These are phyloP conservation scores for Drosophila seclusa DNA, from an alignment of 2,888 invertebrate species.

Conservation along the genomic window DNA sequence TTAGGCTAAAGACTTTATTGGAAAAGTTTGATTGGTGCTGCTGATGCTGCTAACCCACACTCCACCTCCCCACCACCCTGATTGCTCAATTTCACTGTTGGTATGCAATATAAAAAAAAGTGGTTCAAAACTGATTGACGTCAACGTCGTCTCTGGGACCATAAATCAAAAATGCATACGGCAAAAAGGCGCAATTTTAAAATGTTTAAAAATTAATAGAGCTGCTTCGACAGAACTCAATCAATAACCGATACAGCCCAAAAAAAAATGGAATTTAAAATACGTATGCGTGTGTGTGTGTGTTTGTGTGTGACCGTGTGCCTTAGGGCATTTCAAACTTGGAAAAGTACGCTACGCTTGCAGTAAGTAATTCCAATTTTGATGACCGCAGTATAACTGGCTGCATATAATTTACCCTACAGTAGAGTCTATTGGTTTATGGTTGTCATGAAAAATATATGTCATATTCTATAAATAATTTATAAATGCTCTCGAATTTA, in stretches of 20 bases:
- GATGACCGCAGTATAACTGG: conserved; percentile 19
- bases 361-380: conserved; percentile 39
- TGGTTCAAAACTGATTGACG: conserved; percentile 60
- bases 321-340: conserved; percentile 7
- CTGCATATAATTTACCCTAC: not conserved
- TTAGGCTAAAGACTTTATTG: conserved; percentile 80
- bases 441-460: not conserved
- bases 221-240: conserved; percentile 45
- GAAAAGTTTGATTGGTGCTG: conserved; percentile 75
- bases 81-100: conserved; percentile 55
- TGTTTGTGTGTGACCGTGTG: not conserved
- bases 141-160: conserved; percentile 42
- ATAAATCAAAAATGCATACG: conserved; percentile 72
- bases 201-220: conserved; percentile 70
- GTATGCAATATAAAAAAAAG: conserved; percentile 11
- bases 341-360: conserved; percentile 25
- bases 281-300: not conserved
- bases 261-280: conserved; percentile 9
- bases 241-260: conserved; percentile 57
- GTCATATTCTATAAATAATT: not conserved
- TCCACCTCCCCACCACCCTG: not conserved
- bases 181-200: conserved; percentile 64
- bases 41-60: conserved; percentile 8
- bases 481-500: not conserved
- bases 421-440: not conserved